Evolutionary conservation across 1,140 invertebrate species (phyloP), one percentile per base, ranked within the genome.

Genomic region (silkworm (Bombyx mori)): DNA sequence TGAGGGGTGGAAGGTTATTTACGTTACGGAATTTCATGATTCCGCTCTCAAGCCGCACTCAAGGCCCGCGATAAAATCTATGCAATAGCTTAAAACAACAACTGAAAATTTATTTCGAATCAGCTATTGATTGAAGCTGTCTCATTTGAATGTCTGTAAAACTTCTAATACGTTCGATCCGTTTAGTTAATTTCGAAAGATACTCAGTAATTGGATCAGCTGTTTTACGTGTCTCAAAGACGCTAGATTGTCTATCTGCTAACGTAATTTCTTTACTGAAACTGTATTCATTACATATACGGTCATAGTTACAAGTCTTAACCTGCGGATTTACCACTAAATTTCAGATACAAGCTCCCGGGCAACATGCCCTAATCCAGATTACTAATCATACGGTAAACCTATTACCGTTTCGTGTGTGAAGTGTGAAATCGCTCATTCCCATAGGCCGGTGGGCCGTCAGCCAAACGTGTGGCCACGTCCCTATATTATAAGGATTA

Each of bases 391-490:
- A 66, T 53, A 65, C 63, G 65, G 47, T 69, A 61, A 65, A 65
- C 63, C 60, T 64, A 63, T 65, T 61, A 57, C 63, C 56, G 65
- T 62, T 61, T 69, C 63, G 58, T 58, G 66, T 74, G 71, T 70
- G 66, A 71, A 71, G 62, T 69, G 61, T 66, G 65, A 66, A 72
- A 73, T 69, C 61, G 67, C 63, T 68, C 58, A 50, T 65, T 59
- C 58, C 53, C 52, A 60, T 26, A 46, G 46, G 43, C 54, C 58
- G 48, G 12, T 57, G 53, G 57, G 49, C 54, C 58, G 52, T 52
- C 48, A 65, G 58, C 56, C 57, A 57, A 60, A 61, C 26, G 26
- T 62, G 56, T 54, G 49, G 48, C 50, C 57, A 45, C 52, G 26
- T 51, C 44, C 6, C 47, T 57, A 54, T 50, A 60, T 52, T 58